phyloP scores from a whole-genome alignment of 2,113 vertebrate species.

The Paraplagusia blochii region DNA sequence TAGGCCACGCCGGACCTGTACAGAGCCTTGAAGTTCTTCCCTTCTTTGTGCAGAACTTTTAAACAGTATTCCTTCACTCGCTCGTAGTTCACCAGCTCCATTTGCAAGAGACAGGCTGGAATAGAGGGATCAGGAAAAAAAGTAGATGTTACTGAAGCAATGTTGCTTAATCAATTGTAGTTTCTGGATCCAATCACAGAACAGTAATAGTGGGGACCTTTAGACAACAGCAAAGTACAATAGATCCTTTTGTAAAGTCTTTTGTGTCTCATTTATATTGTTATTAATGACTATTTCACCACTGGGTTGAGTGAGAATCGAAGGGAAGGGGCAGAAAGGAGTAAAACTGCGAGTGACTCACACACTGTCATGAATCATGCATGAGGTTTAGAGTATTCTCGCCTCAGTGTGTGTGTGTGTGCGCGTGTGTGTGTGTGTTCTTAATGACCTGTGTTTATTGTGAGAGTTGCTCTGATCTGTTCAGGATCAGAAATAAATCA shows the following conservation, averaged over 20 bases:
- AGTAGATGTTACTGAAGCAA: not conserved
- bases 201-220: not conserved
- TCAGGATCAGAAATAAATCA: too few relatives aligned
- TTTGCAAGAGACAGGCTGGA: conserved; percentile 93
- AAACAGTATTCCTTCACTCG: conserved; percentile 98
- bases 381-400: conserved; percentile 44
- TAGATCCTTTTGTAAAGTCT: not conserved
- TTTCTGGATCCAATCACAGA: conserved; percentile 9
- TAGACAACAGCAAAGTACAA: not conserved
- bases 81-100: conserved; percentile 98
- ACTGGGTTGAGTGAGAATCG: conserved; percentile 7
- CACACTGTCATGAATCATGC: conserved; percentile 53
- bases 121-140: not conserved
- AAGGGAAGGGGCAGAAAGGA: conserved; percentile 31
- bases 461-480: too few relatives aligned
- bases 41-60: conserved; percentile 95
- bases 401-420: not conserved
- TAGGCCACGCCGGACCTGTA: conserved; percentile 97
- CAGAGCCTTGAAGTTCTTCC: conserved; percentile 97
- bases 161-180: not conserved
- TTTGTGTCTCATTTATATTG: conserved; percentile 7
- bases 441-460: too few relatives aligned
- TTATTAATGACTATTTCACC: not conserved
- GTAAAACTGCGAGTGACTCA: conserved; percentile 58
- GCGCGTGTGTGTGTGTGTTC: conserved; percentile 3